Evolutionary conservation across 2,797 vertebrate genomes (phyloP), one percentile per base, ranked within the genome.

Genomic region (Thamnophis elegans): DNA sequence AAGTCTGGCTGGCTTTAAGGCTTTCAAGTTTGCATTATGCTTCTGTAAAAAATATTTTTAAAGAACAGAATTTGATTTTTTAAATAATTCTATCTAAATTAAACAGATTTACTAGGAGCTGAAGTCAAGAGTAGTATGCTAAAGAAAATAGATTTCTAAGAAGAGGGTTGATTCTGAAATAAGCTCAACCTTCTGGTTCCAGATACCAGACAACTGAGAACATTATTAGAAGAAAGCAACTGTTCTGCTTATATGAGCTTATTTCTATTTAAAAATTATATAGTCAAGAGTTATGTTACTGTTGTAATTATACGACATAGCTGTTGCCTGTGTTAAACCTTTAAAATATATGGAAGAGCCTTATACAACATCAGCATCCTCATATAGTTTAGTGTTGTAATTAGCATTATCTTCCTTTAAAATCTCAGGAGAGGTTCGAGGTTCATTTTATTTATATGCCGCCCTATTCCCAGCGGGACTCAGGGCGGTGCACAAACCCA

Each of bases 11-110:
- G 99, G 97, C 96, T 99, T 99, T 96, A 98, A 96, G 88, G 97
- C 98, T 97, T 99, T 99, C 97, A 99, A 95, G 97, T 98, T 99
- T 93, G 97, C 92, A 4, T 98, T 98, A 97, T 98, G 99, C 97
- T 99, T 99, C 99, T 99, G 98, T 94, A 91, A 97, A 97, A 96
- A 94, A 94, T 92, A 0, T 47, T 60, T 58, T 93, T 94, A 93
- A 54, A 95, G 93, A 94, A 92, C 94, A 3, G 58, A 85, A 95
- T 47, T 68, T 13, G 18, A 22, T 91, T 62, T 95, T 62, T 22
- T 91, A 93, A 56, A 58, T 90, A 11, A 95, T 91, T 88, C 90
- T 1, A 1, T 59, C 90, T 54, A 42, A 89, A 25, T 25, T 51
- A 51, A 10, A 12, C 0, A 26, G 16, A 11, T 18, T 12, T 25